Conservation (phyloP, 2,113 vertebrate species). For the Myxocyprinus asiaticus region DNA sequence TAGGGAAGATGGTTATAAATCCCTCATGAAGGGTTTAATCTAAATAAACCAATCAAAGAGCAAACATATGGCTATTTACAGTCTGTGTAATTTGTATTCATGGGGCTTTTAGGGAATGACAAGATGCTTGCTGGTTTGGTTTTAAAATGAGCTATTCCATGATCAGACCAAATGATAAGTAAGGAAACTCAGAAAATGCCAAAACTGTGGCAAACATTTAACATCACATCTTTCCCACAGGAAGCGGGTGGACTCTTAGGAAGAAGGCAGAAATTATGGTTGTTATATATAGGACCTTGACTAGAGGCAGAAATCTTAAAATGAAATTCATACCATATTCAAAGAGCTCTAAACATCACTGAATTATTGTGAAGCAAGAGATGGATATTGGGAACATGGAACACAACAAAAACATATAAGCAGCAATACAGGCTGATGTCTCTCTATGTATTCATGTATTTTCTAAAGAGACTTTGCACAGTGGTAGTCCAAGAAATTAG, state of each 20-base stretch:
- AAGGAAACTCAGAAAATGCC: too few species aligned
- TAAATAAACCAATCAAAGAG: too few species aligned
- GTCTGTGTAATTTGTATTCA: too few species aligned
- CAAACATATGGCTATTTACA: too few species aligned
- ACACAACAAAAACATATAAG: background rate
- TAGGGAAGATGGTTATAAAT: too few species aligned
- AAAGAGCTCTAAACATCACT: conserved; percentile 6
- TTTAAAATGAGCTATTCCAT: too few species aligned
- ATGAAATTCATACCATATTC: conserved; percentile 21
- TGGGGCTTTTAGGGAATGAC: too few species aligned
- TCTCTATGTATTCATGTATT: background rate
- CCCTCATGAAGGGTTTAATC: too few species aligned
- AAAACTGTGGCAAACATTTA: conserved; percentile 1
- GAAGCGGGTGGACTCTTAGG: background rate
- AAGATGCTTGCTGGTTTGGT: too few species aligned
- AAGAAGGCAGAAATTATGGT: background rate
- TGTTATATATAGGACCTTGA: background rate
- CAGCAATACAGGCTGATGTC: background rate
- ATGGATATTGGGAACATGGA: conserved; percentile 1
- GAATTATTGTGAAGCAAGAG: conserved; percentile 29
- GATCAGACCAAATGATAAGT: too few species aligned
- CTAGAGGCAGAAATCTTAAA: background rate
- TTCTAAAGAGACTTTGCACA: background rate
- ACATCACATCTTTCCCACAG: background rate
- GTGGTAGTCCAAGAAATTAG: background rate